A percentile compares a stretch with the other conserved stretches of the same genome.
phyloP scores from a whole-genome alignment of 1,140 invertebrate species.

The Geopemphigus sp. region DNA sequence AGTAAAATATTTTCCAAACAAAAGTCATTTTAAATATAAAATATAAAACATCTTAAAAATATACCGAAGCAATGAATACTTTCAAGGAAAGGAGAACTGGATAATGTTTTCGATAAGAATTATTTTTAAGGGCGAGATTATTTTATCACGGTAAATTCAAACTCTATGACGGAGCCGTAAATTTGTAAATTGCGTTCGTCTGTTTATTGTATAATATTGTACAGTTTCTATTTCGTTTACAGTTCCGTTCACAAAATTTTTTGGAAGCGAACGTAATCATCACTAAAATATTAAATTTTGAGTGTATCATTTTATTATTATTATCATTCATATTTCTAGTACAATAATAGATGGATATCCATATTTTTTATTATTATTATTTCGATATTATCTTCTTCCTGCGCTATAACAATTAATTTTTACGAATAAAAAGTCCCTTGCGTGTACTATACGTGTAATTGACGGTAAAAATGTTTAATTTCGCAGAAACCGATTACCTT shows the following conservation, averaged over 20 bases:
- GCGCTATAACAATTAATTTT: conserved; percentile 1
- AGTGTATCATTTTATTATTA: too few species aligned
- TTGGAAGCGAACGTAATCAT: background rate
- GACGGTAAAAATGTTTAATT: conserved; percentile 20
- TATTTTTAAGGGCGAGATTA: background rate
- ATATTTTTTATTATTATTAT: too few species aligned
- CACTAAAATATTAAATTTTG: background rate
- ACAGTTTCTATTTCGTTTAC: background rate
- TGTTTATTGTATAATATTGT: background rate
- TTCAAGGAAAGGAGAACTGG: background rate
- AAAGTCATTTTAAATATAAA: background rate
- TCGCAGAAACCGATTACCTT: conserved; percentile 24
- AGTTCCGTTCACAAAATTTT: background rate
- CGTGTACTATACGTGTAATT: background rate
- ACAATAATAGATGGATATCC: too few species aligned
- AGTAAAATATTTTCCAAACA: background rate
- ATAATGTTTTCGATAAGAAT: conserved; percentile 14
- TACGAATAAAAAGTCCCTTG: conserved; percentile 6
- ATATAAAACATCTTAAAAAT: background rate
- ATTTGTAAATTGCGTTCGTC: background rate
- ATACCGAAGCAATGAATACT: background rate
- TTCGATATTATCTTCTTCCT: too few species aligned
- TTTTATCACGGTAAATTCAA: conserved; percentile 11
- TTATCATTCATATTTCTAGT: too few species aligned
- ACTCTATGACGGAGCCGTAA: background rate